phyloP scores from a whole-genome alignment of 2,113 vertebrate species.

The Aegotheles bennettii region DNA sequence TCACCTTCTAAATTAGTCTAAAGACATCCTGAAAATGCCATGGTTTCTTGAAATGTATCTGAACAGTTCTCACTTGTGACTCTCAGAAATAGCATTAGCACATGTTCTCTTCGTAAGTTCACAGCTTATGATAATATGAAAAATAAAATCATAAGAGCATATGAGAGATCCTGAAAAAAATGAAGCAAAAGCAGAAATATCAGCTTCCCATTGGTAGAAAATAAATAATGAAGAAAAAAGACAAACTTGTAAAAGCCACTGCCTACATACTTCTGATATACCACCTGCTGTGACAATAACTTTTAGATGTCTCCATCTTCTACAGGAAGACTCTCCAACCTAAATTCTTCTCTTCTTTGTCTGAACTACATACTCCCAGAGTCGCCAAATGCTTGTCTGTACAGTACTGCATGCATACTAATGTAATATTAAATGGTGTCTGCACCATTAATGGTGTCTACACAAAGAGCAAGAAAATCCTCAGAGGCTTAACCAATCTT shows the following conservation, averaged over 20 bases:
- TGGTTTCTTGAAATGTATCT: neutral
- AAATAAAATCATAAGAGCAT: slow-evolving; percentile 1
- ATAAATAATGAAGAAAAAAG: neutral
- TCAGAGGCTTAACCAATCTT: neutral
- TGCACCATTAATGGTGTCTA: neutral
- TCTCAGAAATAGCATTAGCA: slow-evolving; percentile 35
- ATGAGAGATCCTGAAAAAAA: neutral
- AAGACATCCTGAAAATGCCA: neutral
- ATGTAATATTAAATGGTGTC: neutral
- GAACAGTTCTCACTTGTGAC: neutral
- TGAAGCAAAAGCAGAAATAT: neutral
- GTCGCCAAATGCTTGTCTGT: neutral
- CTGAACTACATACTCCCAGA: neutral
- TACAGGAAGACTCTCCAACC: neutral
- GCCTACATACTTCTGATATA: neutral
- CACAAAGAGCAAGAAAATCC: neutral
- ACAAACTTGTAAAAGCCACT: neutral
- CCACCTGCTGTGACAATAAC: neutral
- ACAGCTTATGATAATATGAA: slow-evolving; percentile 17
- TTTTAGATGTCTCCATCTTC: neutral
- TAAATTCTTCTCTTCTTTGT: neutral
- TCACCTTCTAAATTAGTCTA: neutral
- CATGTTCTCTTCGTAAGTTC: slow-evolving; percentile 34
- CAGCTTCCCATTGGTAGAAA: neutral
- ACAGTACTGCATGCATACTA: neutral